Evolutionary conservation across 2,797 vertebrate species (phyloP), one percentile per base, ranked within the genome.

Genomic region (Enoplosus armatus): DNA sequence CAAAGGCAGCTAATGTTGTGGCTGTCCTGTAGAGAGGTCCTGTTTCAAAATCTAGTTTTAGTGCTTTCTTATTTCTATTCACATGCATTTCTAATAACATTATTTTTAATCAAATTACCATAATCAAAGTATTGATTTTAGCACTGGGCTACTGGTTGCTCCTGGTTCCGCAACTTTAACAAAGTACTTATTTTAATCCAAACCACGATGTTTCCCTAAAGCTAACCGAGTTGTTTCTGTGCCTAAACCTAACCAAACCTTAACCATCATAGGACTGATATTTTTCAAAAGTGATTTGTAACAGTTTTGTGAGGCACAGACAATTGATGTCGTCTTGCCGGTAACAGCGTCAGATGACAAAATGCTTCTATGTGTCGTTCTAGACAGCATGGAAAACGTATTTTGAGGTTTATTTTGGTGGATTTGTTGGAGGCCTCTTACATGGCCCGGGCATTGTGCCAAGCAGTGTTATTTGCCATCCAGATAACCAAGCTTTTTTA

Each of bases 391-490:
- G 22, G 41, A 26, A 14, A 56, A 67, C 1, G 2, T n/a, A 43
- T 68, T 55, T 56, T 24, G 8, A 24, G 0, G 3, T 71, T 27
- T 71, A n/a, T 27, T 50, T 71, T 27, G 31, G 22, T 54, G 4
- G 6, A 33, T 74, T 35, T 33, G 15, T 62, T 43, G 27, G 33
- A 43, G n/a, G 1, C 6, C 29, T 63, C 27, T 22, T 4, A 33
- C 15, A 62, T n/a, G 58, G 48, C n/a, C 5, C 1, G 11, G 15
- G 6, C 5, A 43, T 41, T 41, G n/a, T n/a, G n/a, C n/a, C n/a
- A 5, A 50, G 6, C 2, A 56, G 35, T 20, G 81, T 41, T 37
- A 61, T 78, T 78, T 85, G 27, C 51, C 43, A n/a, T 53, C 77
- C 14, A 12, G 26, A 67, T 70, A 54, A 43, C 31, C 29, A 54